These are phyloP conservation scores for Magallana nippona DNA, from an alignment of 2,888 invertebrate species.

Conservation along the genomic window DNA sequence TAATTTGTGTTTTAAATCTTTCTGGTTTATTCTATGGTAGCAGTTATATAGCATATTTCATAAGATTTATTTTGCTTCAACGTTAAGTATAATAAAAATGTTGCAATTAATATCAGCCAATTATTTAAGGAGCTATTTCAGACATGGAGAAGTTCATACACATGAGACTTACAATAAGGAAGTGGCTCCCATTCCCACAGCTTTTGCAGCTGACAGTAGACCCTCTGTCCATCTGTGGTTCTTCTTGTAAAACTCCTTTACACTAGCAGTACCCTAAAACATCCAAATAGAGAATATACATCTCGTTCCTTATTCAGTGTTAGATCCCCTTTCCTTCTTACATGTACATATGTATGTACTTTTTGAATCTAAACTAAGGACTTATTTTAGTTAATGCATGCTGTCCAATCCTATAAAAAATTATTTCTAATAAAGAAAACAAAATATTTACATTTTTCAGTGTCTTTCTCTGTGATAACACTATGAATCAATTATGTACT, in stretches of 20 bases:
- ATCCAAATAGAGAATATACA: neutral
- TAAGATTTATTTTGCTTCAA: too few species aligned
- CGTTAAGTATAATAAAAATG: too few species aligned
- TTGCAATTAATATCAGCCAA: too few species aligned
- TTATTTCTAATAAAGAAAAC: too few species aligned
- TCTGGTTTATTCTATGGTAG: neutral
- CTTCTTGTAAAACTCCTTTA: constrained; percentile 97
- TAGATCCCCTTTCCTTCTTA: neutral
- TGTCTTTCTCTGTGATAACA: too few species aligned
- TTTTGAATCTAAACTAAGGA: neutral
- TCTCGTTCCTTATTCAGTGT: neutral
- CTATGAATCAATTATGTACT: too few species aligned
- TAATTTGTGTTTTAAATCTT: neutral
- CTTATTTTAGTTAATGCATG: too few species aligned
- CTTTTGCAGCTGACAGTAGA: constrained; percentile 97
- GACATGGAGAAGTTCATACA: too few species aligned
- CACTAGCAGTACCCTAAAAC: constrained; percentile 87
- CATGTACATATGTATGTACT: neutral
- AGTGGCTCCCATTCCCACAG: constrained; percentile 97
- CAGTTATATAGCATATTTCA: too few species aligned
- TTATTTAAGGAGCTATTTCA: too few species aligned
- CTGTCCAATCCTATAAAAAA: too few species aligned
- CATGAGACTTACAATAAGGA: constrained; percentile 88
- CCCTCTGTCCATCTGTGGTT: constrained; percentile 99
- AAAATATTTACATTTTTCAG: too few species aligned